phyloP scores from a whole-genome alignment of 2,888 invertebrate genomes.

The Ariolimax columbianus region DNA sequence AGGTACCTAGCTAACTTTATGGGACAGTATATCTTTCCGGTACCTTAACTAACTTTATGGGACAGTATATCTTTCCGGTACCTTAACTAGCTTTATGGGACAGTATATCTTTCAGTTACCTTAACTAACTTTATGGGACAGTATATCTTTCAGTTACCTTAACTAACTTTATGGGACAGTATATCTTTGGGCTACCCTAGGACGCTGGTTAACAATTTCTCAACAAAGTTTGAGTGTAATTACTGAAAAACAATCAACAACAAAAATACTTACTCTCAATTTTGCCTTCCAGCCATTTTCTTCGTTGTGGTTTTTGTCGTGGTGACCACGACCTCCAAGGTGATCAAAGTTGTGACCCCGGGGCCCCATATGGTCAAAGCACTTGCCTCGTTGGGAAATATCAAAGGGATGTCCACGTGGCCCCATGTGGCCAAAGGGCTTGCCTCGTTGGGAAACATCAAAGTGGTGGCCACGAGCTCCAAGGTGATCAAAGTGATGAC shows the following conservation, averaged over 20 bases:
- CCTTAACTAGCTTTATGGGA: no score
- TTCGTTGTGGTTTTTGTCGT: not conserved
- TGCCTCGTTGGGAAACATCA: no score
- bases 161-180: no score
- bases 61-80: no score
- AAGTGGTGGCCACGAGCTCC: conserved; percentile 15
- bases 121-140: no score
- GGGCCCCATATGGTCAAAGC: not conserved
- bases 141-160: no score
- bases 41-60: no score
- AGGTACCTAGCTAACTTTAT: no score
- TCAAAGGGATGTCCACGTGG: not conserved
- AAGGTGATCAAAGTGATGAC: conserved; percentile 6
- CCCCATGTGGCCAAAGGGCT: no score
- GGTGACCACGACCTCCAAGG: not conserved
- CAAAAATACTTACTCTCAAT: conserved; percentile 14
- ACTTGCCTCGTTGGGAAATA: not conserved
- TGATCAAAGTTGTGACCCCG: conserved; percentile 10
- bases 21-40: no score
- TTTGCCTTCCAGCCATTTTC: conserved; percentile 31
- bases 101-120: no score
- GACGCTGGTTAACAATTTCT: not conserved
- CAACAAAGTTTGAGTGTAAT: not conserved
- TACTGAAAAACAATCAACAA: not conserved
- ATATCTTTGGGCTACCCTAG: no score